Percentiles rank a stretch among this genome's conserved stretches.
These are phyloP conservation scores for Noctua fimbriata DNA, from an alignment of 2,888 invertebrate species.

Conservation along the genomic window DNA sequence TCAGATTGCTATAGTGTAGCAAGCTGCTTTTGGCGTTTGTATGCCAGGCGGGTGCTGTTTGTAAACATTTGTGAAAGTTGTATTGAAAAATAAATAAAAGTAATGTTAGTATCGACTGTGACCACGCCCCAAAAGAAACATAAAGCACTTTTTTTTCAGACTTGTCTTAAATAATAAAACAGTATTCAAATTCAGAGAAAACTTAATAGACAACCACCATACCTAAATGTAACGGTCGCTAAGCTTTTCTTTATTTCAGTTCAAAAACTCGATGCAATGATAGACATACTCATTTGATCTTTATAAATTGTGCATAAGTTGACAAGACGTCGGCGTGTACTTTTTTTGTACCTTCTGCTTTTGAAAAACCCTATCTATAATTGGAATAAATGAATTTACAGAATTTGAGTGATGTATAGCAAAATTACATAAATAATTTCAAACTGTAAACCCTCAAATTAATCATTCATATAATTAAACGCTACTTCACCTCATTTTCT, in stretches of 20 bases:
- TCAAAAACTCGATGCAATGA: neutral
- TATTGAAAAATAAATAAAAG: neutral
- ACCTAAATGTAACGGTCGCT: neutral
- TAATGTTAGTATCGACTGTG: neutral
- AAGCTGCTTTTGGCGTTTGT: neutral
- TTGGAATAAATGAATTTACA: neutral
- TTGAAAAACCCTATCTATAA: neutral
- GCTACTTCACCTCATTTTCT: conserved; percentile 44
- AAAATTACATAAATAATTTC: neutral
- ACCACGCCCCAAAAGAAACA: neutral
- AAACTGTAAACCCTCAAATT: conserved; percentile 12
- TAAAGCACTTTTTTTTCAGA: neutral
- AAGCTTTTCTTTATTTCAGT: neutral
- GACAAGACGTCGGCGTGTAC: neutral
- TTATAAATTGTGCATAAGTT: neutral
- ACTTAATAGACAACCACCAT: neutral
- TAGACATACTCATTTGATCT: neutral
- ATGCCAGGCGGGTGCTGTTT: neutral
- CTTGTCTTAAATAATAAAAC: accelerated
- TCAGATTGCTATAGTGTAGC: neutral
- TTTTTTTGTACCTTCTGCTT: neutral
- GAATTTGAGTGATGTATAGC: neutral
- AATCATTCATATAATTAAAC: conserved; percentile 23
- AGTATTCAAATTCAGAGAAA: neutral
- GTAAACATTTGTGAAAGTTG: too few species aligned